Evolutionary conservation across 2,888 invertebrate species (phyloP), one percentile per base, ranked within the genome.

Genomic region (Lochmaea crataegi): DNA sequence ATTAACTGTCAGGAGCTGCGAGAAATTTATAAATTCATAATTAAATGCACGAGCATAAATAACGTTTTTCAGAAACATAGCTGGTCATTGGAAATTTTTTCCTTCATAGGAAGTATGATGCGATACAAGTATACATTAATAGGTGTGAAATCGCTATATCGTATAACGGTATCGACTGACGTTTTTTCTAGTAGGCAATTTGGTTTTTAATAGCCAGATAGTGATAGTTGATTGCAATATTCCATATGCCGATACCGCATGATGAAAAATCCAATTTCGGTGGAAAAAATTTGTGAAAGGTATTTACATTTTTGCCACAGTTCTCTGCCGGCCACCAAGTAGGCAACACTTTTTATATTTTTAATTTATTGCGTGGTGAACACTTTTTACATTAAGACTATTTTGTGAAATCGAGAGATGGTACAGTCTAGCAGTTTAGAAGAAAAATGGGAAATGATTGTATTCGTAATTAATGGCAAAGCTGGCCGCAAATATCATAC

Each of bases 31-130:
- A 32, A 32, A 7, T 32, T 32, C 7, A 60, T 41, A 38, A 60
- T 60, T 38, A 38, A 38, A 60, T 60, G 38, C n/a, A 41, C 41
- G 7, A 38, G 32, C 7, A 60, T 60, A 60, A 60, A 60, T 38
- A 60, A 60, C 11, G 57, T 26, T 57, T 57, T 26, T 12, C 57
- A 9, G 18, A 56, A 26, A 57, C 26, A 22, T 26, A 26, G 38
- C 9, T 12, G 60, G 9, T 41, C 18, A 26, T 56, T 2, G n/a
- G 18, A n/a, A 56, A 18, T 32, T 58, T 14, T 14, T 1, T 2
- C 26, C 14, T 4, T 4, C 45, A 12, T 45, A 45, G 14, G 4
- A 45, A 45, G 14, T 14, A 45, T 6, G 6, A 32, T 58, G 16
- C 2, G 12, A 58, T 12, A 26, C 1, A 22, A 12, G 26, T 58